Evolutionary conservation across 2,888 invertebrate species (phyloP).

Genomic region (Chrysina gloriosa): DNA sequence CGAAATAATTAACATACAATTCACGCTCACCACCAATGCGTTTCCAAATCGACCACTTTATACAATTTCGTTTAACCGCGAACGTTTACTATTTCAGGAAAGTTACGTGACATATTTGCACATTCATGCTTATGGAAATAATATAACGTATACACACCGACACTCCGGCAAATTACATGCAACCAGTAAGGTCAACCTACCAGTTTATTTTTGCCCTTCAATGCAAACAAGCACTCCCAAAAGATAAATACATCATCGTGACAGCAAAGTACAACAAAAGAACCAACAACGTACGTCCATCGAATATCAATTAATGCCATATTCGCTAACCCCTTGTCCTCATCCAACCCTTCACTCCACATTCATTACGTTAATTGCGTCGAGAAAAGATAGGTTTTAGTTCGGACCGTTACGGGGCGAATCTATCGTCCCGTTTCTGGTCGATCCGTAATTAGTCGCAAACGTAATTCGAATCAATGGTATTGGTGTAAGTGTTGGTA

Average conservation of each 20-base stretch:
- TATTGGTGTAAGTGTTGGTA: too few species aligned
- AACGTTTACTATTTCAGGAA: too few species aligned
- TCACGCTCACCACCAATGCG: too few species aligned
- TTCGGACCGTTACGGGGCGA: not conserved
- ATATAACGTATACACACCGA: too few species aligned
- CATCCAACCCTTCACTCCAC: not conserved
- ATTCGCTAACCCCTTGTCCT: not conserved
- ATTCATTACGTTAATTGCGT: slow-evolving; percentile 1
- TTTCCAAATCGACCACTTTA: too few species aligned
- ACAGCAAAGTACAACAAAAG: not conserved
- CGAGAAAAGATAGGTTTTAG: not conserved
- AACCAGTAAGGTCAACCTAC: too few species aligned
- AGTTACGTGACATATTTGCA: too few species aligned
- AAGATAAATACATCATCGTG: not conserved
- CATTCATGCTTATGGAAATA: too few species aligned
- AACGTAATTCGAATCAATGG: too few species aligned
- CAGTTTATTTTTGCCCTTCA: not conserved
- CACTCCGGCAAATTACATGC: not conserved
- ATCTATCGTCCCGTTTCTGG: not conserved
- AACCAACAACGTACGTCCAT: not conserved
- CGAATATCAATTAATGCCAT: slow-evolving; percentile 15
- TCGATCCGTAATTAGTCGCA: not conserved
- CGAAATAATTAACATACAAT: too few species aligned
- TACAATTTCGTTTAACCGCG: too few species aligned
- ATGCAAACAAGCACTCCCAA: not conserved